Evolutionary conservation across 2,888 invertebrate genomes (phyloP), one percentile per base, ranked within the genome.

Genomic region (Ichneumon xanthorius): DNA sequence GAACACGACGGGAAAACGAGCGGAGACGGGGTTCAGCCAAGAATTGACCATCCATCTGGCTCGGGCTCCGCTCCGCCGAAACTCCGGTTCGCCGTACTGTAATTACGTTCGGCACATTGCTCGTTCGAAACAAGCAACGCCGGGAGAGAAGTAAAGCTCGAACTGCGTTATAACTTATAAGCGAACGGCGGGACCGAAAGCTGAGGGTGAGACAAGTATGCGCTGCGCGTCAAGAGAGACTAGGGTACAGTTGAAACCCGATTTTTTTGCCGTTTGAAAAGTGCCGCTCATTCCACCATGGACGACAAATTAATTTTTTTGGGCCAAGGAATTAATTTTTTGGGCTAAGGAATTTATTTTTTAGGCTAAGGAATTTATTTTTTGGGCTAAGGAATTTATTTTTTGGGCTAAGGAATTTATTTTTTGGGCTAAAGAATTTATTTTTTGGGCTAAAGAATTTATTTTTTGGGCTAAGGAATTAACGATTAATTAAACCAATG

Each of bases 101-200:
- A 92, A 92, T 92, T 91, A 92, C 89, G 90, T 87, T 88, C 82
- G 84, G 86, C 84, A 82, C 82, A 65, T 71, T 58, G 76, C 22
- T 58, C 26, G 58, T 26, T 26, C 26, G 58, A 26, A 58, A 58
- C 58, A 22, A 22, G 58, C 22, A 14, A 14, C 22, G 22, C 26
- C 72, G 71, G 72, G 85, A 85, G 73, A 80, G 83, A 72, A 83
- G 72, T 65, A 86, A 85, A 80, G 85, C 37, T 68, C 85, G 87
- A 86, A 85, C 63, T 61, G 68, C 63, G 68, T 58, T 81, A 76
- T 58, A 81, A 71, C 26, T 58, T 58, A 58, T 58, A 58, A 58
- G 58, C 58, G 58, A 58, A 22, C 26, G 58, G 14, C 14, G 58
- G 14, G 22, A 22, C 26, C 11, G 58, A 22, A 26, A 58, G 11